A percentile compares a stretch with the other conserved stretches of the same genome.
Conservation (phyloP, 2,888 invertebrate genomes). For the Rambutsinella grinnellia region DNA sequence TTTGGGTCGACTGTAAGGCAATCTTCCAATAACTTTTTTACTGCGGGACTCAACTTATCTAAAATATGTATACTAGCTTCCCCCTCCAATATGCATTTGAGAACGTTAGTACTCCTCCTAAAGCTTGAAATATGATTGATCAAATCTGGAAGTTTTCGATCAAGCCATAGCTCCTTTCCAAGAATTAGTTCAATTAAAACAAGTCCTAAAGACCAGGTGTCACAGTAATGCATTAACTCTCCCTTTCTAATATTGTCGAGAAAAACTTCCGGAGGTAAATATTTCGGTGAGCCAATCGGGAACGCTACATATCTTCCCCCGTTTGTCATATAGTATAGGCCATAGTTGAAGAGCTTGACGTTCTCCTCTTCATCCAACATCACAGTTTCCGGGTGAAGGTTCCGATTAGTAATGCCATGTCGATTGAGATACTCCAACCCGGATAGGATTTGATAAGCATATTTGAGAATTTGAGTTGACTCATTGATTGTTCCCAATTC, state of each 20-base stretch:
- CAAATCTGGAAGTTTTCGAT: constrained; percentile 80
- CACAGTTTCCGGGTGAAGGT: constrained; percentile 86
- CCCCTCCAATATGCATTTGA: constrained; percentile 80
- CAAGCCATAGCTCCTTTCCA: constrained; percentile 79
- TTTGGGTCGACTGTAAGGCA: constrained; percentile 62
- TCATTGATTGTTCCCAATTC: constrained; percentile 66
- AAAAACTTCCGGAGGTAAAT: constrained; percentile 86
- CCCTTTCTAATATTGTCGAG: constrained; percentile 73
- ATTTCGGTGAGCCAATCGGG: constrained; percentile 83
- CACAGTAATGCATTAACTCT: constrained; percentile 70
- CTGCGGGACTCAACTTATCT: constrained; percentile 50
- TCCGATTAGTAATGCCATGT: constrained; percentile 79
- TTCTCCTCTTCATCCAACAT: constrained; percentile 79
- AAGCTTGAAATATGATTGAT: constrained; percentile 82
- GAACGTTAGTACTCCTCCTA: constrained; percentile 73
- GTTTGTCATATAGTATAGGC: constrained; percentile 92
- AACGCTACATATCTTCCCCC: constrained; percentile 89
- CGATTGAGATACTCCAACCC: constrained; percentile 82
- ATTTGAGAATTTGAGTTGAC: constrained; percentile 71
- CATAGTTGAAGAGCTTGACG: constrained; percentile 92
- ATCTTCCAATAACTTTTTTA: constrained; percentile 57
- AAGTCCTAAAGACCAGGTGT: constrained; percentile 96
- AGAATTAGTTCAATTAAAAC: constrained; percentile 85
- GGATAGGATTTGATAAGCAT: constrained; percentile 81
- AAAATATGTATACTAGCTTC: constrained; percentile 79